Conservation (phyloP, 2,797 vertebrate species). For the Percopsis omiscomaycus region DNA sequence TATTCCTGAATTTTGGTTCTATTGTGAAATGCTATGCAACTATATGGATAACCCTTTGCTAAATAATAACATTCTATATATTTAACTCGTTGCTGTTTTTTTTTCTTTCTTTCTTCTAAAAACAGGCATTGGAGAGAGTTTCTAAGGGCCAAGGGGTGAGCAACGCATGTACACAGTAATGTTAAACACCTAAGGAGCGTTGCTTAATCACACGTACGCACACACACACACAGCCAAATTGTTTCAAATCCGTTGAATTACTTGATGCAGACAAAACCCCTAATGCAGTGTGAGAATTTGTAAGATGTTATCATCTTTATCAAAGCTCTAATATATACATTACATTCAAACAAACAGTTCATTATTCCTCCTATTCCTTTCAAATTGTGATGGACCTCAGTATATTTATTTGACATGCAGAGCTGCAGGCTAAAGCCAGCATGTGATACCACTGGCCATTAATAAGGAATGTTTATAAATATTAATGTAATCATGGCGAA, state of each 20-base stretch:
- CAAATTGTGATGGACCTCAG: slow-evolving; percentile 39
- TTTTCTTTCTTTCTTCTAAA: not conserved
- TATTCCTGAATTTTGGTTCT: not conserved
- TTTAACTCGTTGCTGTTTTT: not conserved
- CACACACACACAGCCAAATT: too few species aligned
- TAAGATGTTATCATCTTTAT: slow-evolving; percentile 24
- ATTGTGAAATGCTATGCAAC: slow-evolving; percentile 2
- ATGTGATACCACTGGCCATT: slow-evolving; percentile 50
- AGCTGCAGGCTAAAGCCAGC: slow-evolving; percentile 45
- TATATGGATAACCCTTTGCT: not conserved
- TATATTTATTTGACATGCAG: slow-evolving; percentile 51
- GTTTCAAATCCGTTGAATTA: too few species aligned
- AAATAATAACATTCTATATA: not conserved
- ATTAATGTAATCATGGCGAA: slow-evolving; percentile 69
- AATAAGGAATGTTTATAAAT: slow-evolving; percentile 73
- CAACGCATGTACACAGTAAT: slow-evolving; percentile 11
- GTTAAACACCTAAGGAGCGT: too few species aligned
- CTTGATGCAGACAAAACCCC: too few species aligned
- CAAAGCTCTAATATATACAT: slow-evolving; percentile 6
- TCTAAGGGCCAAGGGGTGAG: slow-evolving; percentile 77
- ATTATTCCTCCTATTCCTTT: slow-evolving; percentile 47
- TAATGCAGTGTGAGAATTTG: slow-evolving; percentile 2
- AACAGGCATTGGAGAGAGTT: slow-evolving; percentile 78
- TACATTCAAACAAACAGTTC: slow-evolving; percentile 35
- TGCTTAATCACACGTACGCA: too few species aligned